These are phyloP conservation scores for Labeo rohita DNA, from an alignment of 2,113 vertebrate species.

Conservation along the genomic window DNA sequence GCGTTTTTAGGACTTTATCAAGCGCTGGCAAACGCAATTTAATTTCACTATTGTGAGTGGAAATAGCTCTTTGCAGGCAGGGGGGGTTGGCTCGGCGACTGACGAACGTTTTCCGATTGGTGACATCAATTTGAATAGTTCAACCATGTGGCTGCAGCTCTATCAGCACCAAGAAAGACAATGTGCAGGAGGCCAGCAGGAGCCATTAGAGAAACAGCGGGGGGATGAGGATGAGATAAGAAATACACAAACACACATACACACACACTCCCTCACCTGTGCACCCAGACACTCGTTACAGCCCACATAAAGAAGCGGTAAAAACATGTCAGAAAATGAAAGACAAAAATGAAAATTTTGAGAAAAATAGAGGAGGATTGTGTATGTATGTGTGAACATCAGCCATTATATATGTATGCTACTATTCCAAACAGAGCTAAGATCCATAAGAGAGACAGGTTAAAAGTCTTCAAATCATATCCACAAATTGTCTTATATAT, in stretches of 20 bases:
- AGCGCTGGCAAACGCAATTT: constrained; percentile 60
- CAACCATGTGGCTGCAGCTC: constrained; percentile 52
- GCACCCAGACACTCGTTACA: constrained; percentile 32
- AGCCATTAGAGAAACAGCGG: constrained; percentile 57
- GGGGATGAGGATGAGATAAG: constrained; percentile 56
- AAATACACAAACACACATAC: constrained; percentile 28
- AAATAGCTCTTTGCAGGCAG: constrained; percentile 54
- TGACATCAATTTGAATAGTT: constrained; percentile 66
- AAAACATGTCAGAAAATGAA: constrained; percentile 24
- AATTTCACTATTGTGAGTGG: constrained; percentile 62
- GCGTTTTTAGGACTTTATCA: constrained; percentile 61
- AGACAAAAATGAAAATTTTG: not conserved
- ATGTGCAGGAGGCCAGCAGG: constrained; percentile 54
- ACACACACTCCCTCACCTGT: constrained; percentile 27
- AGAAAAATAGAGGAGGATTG: not conserved
- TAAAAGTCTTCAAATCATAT: not conserved
- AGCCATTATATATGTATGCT: constrained; percentile 16
- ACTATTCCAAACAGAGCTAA: constrained; percentile 2
- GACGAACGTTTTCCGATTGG: constrained; percentile 54
- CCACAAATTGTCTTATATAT: not conserved
- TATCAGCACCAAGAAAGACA: constrained; percentile 63
- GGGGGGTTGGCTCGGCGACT: constrained; percentile 31
- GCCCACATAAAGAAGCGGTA: constrained; percentile 6
- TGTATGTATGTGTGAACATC: constrained; percentile 4
- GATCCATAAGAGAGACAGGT: not conserved